Conservation (phyloP, 2,888 invertebrate species). For the Sussaba pulchella region DNA sequence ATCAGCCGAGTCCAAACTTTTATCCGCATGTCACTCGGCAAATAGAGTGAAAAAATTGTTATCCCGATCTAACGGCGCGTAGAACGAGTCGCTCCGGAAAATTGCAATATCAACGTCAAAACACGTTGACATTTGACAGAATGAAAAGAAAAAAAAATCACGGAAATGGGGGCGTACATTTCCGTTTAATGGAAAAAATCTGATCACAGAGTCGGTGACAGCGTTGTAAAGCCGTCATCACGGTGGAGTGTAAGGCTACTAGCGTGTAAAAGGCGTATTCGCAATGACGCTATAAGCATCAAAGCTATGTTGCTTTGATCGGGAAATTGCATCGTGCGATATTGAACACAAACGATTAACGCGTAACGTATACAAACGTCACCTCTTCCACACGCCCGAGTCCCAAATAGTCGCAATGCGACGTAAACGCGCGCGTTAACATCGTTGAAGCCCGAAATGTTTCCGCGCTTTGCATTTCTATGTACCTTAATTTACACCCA, state of each 20-base stretch:
- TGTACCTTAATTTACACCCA: too few species aligned
- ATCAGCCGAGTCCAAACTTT: too few species aligned
- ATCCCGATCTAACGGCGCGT: neutral
- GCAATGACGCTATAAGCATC: conserved; percentile 52
- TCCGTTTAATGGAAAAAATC: conserved; percentile 77
- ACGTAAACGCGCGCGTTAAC: too few species aligned
- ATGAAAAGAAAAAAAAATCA: conserved; percentile 57
- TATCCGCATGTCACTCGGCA: too few species aligned
- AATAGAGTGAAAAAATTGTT: too few species aligned
- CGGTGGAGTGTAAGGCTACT: neutral
- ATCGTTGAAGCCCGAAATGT: too few species aligned
- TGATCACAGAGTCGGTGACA: conserved; percentile 65
- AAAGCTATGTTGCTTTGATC: conserved; percentile 54
- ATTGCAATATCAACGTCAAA: neutral
- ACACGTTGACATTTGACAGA: conserved; percentile 2
- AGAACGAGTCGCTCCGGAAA: conserved; percentile 17
- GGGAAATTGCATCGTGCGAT: conserved; percentile 69
- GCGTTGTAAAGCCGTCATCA: neutral
- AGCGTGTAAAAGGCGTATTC: conserved; percentile 21
- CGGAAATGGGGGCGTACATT: conserved; percentile 62
- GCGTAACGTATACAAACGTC: conserved; percentile 2
- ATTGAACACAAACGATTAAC: conserved; percentile 67
- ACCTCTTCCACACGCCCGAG: too few species aligned
- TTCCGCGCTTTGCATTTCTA: too few species aligned
- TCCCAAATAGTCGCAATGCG: too few species aligned